Percentiles rank a stretch among this genome's conserved stretches.
Conservation (phyloP, 2,888 invertebrate genomes). For the Clepsis dumicolana region DNA sequence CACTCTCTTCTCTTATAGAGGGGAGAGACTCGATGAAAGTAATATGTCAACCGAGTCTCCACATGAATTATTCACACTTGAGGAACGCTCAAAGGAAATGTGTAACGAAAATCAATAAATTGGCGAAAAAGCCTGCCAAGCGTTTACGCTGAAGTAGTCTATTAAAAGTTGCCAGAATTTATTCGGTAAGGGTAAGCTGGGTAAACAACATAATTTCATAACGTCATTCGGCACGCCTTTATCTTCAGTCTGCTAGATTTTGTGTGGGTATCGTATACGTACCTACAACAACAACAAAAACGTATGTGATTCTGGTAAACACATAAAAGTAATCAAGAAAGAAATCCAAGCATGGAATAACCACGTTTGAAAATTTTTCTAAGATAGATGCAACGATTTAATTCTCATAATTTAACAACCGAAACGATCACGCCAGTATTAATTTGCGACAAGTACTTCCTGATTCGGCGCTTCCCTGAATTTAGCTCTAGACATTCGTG, state of each 20-base stretch:
- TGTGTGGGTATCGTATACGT: too few relatives aligned
- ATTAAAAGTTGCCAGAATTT: conserved; percentile 15
- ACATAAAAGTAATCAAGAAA: conserved; percentile 12
- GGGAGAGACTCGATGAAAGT: conserved; percentile 62
- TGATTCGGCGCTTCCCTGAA: conserved; percentile 77
- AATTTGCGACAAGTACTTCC: conserved; percentile 71
- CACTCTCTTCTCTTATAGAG: conserved; percentile 57
- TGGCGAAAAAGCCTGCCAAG: conserved; percentile 34
- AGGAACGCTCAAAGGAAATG: conserved; percentile 63
- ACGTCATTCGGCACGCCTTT: neutral
- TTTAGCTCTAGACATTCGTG: conserved; percentile 73
- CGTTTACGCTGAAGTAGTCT: conserved; percentile 16
- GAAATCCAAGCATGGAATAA: neutral
- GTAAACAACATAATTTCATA: neutral
- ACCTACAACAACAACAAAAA: too few relatives aligned
- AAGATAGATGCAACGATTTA: conserved; percentile 5
- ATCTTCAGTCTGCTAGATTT: too few relatives aligned
- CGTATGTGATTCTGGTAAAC: neutral
- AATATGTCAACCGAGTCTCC: conserved; percentile 67
- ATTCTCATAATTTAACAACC: conserved; percentile 32
- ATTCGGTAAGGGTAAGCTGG: neutral
- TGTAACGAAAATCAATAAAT: conserved; percentile 56
- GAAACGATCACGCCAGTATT: conserved; percentile 51
- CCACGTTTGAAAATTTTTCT: neutral
- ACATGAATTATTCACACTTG: conserved; percentile 74